Percentiles rank a stretch among this genome's conserved stretches.
These are phyloP conservation scores for Mallotus villosus DNA, from an alignment of 2,797 vertebrate genomes.

Conservation along the genomic window DNA sequence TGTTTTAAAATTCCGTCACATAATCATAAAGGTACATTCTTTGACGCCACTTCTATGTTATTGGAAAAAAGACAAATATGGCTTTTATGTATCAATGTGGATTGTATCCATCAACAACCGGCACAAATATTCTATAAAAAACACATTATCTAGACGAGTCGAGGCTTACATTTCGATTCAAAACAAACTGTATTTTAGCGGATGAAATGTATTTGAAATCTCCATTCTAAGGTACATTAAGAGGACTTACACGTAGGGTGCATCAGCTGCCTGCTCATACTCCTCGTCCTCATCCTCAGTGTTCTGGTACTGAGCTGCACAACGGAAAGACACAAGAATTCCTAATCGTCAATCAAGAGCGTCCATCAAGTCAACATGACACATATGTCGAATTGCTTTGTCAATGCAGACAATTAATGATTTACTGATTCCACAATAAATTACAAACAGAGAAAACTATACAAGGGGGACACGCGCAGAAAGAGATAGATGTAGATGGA, in stretches of 20 bases:
- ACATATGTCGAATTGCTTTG: background rate
- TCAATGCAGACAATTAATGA: background rate
- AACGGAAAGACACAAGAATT: conserved; percentile 16
- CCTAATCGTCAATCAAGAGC: no score
- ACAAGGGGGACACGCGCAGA: background rate
- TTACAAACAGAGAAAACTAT: background rate
- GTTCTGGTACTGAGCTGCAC: conserved; percentile 37
- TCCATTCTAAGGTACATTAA: background rate
- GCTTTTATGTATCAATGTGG: no score
- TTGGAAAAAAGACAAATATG: no score
- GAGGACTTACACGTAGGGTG: conserved; percentile 26
- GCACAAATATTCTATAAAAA: no score
- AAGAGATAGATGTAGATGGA: background rate
- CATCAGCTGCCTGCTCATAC: background rate
- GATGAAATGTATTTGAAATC: no score
- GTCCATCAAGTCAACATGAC: background rate
- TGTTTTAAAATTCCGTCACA: no score
- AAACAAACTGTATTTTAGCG: no score
- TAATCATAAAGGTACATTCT: no score
- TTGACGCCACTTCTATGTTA: no score
- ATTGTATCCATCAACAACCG: no score
- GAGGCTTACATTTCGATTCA: no score
- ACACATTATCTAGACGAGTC: no score
- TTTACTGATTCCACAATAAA: background rate
- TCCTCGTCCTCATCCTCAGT: conserved; percentile 8